phyloP scores from a whole-genome alignment of 2,113 vertebrate genomes.

The Nipponia nippon region DNA sequence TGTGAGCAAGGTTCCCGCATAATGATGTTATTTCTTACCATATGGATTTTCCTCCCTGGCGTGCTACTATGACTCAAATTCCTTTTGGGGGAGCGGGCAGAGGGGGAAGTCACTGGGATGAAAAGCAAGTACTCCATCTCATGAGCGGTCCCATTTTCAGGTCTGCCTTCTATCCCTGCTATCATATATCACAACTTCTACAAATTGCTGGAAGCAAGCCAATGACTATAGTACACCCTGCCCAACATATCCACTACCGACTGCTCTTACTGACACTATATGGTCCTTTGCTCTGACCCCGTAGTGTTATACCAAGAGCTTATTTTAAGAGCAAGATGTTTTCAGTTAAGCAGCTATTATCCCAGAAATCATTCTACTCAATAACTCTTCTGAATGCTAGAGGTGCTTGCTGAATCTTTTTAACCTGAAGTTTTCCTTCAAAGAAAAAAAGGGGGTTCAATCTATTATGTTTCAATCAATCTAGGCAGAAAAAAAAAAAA shows the following conservation, averaged over 20 bases:
- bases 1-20: background rate
- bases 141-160: background rate
- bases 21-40: background rate
- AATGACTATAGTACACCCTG: background rate
- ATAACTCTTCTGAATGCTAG: background rate
- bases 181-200: background rate
- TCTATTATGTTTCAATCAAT: background rate
- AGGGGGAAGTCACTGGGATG: no score
- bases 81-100: background rate
- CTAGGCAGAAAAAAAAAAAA: background rate
- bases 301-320: fast-evolving
- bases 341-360: background rate
- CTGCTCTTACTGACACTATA: background rate
- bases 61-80: background rate
- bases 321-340: background rate
- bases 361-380: background rate
- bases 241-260: background rate
- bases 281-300: fast-evolving
- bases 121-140: background rate
- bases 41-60: background rate
- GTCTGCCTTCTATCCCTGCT: background rate
- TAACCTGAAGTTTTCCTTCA: background rate
- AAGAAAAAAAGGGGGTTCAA: background rate
- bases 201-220: background rate
- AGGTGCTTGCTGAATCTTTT: background rate